Evolutionary conservation across 2,113 vertebrate species (phyloP), one percentile per base, ranked within the genome.

Genomic region (Dendrocopos noguchii): DNA sequence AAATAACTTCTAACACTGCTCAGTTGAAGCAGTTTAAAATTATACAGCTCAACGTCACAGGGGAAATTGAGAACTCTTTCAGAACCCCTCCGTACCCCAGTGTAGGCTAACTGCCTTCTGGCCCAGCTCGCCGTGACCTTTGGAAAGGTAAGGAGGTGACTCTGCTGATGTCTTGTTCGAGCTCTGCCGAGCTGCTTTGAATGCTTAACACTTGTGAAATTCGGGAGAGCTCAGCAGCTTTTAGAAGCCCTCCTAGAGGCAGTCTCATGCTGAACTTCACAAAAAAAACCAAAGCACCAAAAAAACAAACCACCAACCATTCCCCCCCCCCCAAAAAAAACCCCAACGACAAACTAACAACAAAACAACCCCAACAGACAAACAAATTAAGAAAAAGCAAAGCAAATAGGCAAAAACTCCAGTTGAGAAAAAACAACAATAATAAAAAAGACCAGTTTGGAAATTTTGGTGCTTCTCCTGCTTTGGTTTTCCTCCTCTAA

Each of bases 161-260:
- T 66, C 22, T 60, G 78, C 22, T 0, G 4, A 53, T 87, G 81
- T 53, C 42, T 70, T 5, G 0, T 61, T 29, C 60, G 60, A 63
- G 80, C 91, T n/a, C 42, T 27, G 47, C 15, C 1, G 4, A 64
- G 72, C 72, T 63, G 47, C 72, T 84, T 33, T 73, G 53, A 68
- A 34, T 28, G 46, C 72, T 72, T 59, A 34, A 22, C 15, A 22
- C 92, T 95, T 60, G 28, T 8, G 68, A 85, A 73, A 87, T 15
- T 47, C 59, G 80, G 29, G 56, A 87, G 56, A 84, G 36, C 78
- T 84, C 86, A 80, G 78, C 77, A 95, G 34, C 71, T 91, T 94
- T 55, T 52, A 56, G 15, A 78, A 19, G 9, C 17, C 77, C 84
- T 27, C n/a, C 29, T 34, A 63, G 28, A 84, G 27, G n/a, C 31